Evolutionary conservation across 2,113 vertebrate genomes (phyloP), one percentile per base, ranked within the genome.

Genomic region (Aspiorhynchus laticeps): DNA sequence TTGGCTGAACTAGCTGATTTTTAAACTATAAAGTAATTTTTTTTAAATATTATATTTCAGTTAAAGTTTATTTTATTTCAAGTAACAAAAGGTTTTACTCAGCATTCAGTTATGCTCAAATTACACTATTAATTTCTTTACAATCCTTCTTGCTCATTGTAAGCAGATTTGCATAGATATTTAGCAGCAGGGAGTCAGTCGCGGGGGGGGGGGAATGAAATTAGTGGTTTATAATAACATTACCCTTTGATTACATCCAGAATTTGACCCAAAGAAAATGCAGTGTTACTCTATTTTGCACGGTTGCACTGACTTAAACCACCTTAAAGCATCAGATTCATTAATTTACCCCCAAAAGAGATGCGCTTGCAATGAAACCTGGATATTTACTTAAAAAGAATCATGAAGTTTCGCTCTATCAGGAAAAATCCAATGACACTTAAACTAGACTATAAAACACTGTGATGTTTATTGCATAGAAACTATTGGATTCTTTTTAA

Each of bases 371-470:
- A 26, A 17, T 63, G 12, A 43, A 81, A 43, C 36, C 15, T 26
- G n/a, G 56, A 80, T 38, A 26, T 59, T 56, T 24, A 14, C 33
- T 61, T 36, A 15, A 63, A 63, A 63, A 63, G 1, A 63, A 80
- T 63, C 24, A 43, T 46, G 79, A 65, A 63, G 36, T 63, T 81
- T 81, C 11, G 24, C 56, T 65, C 24, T 24, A 26, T 75, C 73
- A 46, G 33, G 10, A 65, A 31, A 43, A 65, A 28, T 19, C n/a
- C 36, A 67, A n/a, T 26, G 53, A 71, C 43, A 36, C 63, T 69
- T 48, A 83, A 53, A 69, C 9, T 12, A 48, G 41, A 69, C 63
- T 51, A 71, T 83, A 83, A 83, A 69, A 51, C 80, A 82, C 43
- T 51, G 41, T 51, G 63, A 69, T 48, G 63, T 51, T 69, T 51